Conservation (phyloP, 2,797 vertebrate genomes). For the Enteromius viviparus region DNA sequence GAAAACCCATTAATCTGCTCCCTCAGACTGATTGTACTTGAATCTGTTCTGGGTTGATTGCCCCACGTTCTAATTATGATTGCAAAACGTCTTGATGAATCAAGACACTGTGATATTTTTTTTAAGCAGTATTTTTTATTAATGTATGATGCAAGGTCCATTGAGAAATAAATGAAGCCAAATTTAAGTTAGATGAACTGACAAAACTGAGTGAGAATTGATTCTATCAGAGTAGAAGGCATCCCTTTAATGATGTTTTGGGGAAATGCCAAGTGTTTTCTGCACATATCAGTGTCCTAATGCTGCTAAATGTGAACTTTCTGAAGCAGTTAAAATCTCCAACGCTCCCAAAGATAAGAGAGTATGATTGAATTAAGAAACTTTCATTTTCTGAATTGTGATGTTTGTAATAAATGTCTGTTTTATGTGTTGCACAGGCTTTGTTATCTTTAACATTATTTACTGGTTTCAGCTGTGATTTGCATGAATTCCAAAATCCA, state of each 20-base stretch:
- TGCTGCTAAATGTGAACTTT: conserved; percentile 50
- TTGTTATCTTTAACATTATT: neutral
- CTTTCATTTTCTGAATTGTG: conserved; percentile 77
- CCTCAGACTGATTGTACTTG: conserved; percentile 52
- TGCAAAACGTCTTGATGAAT: conserved; percentile 47
- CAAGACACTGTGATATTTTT: conserved; percentile 45
- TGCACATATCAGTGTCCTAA: conserved; percentile 39
- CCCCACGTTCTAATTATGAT: conserved; percentile 55
- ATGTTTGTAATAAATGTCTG: conserved; percentile 84
- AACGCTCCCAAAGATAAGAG: conserved; percentile 72
- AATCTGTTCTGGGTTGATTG: conserved; percentile 68
- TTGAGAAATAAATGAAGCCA: conserved; percentile 53
- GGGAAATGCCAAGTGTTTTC: conserved; percentile 32
- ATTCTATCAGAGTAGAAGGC: neutral
- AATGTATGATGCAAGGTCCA: conserved; percentile 51
- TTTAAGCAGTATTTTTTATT: conserved; percentile 58
- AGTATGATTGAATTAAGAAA: conserved; percentile 71
- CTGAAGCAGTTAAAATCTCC: conserved; percentile 56
- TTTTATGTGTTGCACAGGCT: conserved; percentile 60
- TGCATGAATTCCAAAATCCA: neutral
- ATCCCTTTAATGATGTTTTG: conserved; percentile 14
- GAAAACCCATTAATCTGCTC: conserved; percentile 29
- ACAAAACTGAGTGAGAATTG: neutral
- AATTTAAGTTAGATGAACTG: conserved; percentile 20
- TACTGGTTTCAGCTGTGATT: neutral